These are phyloP conservation scores for Drosophila persimilis DNA, from an alignment of 1,140 invertebrate genomes.

Conservation along the genomic window DNA sequence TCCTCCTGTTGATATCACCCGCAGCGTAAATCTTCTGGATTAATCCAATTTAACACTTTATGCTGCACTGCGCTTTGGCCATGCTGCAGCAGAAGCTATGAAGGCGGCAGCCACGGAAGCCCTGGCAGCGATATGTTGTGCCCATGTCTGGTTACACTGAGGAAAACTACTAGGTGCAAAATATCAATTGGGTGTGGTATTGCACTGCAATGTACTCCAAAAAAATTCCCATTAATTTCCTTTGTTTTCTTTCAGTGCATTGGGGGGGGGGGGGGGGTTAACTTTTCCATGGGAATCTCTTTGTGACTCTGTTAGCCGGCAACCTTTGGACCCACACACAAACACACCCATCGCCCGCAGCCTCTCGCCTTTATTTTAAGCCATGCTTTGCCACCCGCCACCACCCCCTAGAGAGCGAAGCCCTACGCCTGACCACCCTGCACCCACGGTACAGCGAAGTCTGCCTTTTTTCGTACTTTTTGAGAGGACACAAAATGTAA, in stretches of 20 bases:
- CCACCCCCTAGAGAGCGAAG: background rate
- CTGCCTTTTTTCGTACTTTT: constrained; percentile 39
- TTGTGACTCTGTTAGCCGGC: constrained; percentile 70
- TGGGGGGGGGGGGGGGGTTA: constrained; percentile 13
- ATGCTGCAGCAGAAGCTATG: constrained; percentile 54
- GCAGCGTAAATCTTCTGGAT: constrained; percentile 82
- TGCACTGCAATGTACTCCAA: too few species aligned
- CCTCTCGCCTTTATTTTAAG: constrained; percentile 41
- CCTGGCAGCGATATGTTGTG: constrained; percentile 44
- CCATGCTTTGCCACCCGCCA: constrained; percentile 3
- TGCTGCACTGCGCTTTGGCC: constrained; percentile 77
- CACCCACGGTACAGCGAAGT: constrained; percentile 13
- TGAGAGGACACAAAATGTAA: constrained; percentile 69
- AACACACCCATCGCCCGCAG: constrained; percentile 22
- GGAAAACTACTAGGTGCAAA: background rate
- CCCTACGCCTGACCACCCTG: too few species aligned
- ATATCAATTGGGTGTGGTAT: too few species aligned
- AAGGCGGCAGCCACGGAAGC: constrained; percentile 22
- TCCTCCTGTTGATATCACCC: constrained; percentile 79
- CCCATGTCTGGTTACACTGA: constrained; percentile 45
- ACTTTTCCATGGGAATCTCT: constrained; percentile 59
- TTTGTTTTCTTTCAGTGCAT: constrained; percentile 56
- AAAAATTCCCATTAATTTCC: background rate
- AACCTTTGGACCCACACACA: constrained; percentile 60
- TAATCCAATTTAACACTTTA: constrained; percentile 83